Conservation (phyloP, 2,888 invertebrate genomes). For the Tachina lurida region DNA sequence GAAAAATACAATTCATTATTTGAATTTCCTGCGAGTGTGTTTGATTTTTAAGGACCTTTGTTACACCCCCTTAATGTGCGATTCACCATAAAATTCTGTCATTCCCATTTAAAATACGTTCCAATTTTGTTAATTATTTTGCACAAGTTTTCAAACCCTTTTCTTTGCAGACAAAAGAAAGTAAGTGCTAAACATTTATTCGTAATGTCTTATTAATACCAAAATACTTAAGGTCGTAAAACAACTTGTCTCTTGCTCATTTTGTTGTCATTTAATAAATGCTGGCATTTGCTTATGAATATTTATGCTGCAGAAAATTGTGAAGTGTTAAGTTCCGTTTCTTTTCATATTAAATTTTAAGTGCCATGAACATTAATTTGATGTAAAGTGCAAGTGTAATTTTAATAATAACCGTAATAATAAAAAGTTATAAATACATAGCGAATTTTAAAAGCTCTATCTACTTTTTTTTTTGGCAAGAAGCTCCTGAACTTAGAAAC, state of each 20-base stretch:
- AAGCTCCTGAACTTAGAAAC: neutral
- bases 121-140: conserved; percentile 51
- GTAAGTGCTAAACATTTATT: conserved; percentile 60
- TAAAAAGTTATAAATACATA: neutral
- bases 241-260: conserved; percentile 26
- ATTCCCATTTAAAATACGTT: conserved; percentile 66
- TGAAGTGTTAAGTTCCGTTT: conserved; percentile 58
- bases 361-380: conserved; percentile 38
- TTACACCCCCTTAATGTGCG: too few species aligned
- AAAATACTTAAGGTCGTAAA: conserved; percentile 29
- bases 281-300: neutral
- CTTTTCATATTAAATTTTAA: conserved; percentile 55
- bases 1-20: too few species aligned
- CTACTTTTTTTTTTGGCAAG: neutral
- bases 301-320: conserved; percentile 21
- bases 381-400: conserved; percentile 33
- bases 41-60: neutral
- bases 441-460: conserved; percentile 6
- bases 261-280: neutral
- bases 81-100: neutral
- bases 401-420: conserved; percentile 28
- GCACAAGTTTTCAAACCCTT: conserved; percentile 38
- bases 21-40: neutral
- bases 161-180: conserved; percentile 33
- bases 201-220: conserved; percentile 51